Evolutionary conservation across 2,888 invertebrate genomes (phyloP).

Genomic region (Reticulitermes lucifugus): DNA sequence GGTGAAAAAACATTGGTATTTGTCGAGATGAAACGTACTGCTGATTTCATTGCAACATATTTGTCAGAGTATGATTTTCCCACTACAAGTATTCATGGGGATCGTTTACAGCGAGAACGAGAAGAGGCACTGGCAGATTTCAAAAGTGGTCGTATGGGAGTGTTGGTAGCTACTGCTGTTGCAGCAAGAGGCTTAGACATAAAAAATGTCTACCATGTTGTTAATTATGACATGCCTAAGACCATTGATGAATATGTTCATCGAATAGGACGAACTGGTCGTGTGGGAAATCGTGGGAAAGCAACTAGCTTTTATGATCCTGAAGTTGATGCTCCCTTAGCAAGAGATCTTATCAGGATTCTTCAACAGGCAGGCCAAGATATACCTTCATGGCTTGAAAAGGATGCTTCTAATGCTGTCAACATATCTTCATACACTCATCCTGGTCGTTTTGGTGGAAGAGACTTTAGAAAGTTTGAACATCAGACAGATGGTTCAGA

Average conservation of each 20-base stretch:
- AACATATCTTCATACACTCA: not conserved
- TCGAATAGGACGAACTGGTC: conserved; percentile 66
- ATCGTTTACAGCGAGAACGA: conserved; percentile 77
- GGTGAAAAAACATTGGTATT: conserved; percentile 80
- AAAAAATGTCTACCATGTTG: conserved; percentile 75
- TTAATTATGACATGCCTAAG: conserved; percentile 66
- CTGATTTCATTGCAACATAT: conserved; percentile 89
- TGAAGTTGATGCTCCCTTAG: conserved; percentile 69
- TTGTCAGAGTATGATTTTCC: conserved; percentile 80
- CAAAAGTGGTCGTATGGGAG: conserved; percentile 77
- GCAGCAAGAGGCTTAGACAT: conserved; percentile 96
- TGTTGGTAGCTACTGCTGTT: conserved; percentile 95
- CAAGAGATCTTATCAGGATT: conserved; percentile 76
- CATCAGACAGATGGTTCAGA: not conserved
- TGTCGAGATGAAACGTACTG: conserved; percentile 89
- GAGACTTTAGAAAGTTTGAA: conserved; percentile 32
- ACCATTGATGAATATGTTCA: conserved; percentile 66
- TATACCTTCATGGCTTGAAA: conserved; percentile 22
- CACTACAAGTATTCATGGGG: conserved; percentile 81
- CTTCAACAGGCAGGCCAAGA: conserved; percentile 69
- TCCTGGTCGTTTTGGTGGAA: conserved; percentile 22
- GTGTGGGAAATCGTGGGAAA: conserved; percentile 64
- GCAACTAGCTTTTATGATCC: conserved; percentile 72
- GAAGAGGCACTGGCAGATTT: conserved; percentile 83
- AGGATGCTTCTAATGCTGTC: conserved; percentile 3